phyloP scores from a whole-genome alignment of 1,140 invertebrate genomes.

The Aphidius gifuensis region DNA sequence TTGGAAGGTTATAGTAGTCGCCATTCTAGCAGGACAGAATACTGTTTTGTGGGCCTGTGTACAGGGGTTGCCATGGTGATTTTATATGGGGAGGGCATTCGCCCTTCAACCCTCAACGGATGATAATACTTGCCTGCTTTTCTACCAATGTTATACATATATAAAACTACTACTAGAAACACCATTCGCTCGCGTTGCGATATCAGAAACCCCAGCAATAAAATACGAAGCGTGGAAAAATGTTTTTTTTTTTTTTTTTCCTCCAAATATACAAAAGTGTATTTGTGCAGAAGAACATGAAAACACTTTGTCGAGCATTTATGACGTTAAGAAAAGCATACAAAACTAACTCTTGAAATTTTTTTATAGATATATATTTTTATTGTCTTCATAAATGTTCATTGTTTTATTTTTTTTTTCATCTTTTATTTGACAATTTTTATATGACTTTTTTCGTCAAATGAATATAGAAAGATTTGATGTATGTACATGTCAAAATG shows the following conservation, averaged over 20 bases:
- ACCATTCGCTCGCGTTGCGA: slow-evolving; percentile 33
- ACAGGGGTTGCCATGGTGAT: slow-evolving; percentile 53
- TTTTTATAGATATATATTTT: background rate
- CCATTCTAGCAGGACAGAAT: slow-evolving; percentile 49
- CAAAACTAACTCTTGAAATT: background rate
- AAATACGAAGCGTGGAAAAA: slow-evolving; percentile 40
- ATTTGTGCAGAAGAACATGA: background rate
- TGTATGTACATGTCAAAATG: too few species aligned
- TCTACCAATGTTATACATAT: slow-evolving; percentile 40
- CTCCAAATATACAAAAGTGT: background rate
- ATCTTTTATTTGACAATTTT: too few species aligned
- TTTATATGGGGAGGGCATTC: slow-evolving; percentile 46
- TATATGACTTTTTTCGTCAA: too few species aligned
- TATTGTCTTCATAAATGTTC: slow-evolving; percentile 1
- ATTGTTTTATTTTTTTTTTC: background rate
- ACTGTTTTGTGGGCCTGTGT: slow-evolving; percentile 43
- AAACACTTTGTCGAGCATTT: slow-evolving; percentile 12
- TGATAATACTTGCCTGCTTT: slow-evolving; percentile 48
- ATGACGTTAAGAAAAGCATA: slow-evolving; percentile 12
- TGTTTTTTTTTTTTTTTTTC: slow-evolving; percentile 1
- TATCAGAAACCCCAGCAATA: slow-evolving; percentile 47
- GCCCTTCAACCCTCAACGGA: slow-evolving; percentile 49
- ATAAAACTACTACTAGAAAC: slow-evolving; percentile 4
- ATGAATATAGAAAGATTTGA: too few species aligned
- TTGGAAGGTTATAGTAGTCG: slow-evolving; percentile 43